Conservation (phyloP, 64 coral and sea anemone genomes). For the Anthopleura sola region DNA sequence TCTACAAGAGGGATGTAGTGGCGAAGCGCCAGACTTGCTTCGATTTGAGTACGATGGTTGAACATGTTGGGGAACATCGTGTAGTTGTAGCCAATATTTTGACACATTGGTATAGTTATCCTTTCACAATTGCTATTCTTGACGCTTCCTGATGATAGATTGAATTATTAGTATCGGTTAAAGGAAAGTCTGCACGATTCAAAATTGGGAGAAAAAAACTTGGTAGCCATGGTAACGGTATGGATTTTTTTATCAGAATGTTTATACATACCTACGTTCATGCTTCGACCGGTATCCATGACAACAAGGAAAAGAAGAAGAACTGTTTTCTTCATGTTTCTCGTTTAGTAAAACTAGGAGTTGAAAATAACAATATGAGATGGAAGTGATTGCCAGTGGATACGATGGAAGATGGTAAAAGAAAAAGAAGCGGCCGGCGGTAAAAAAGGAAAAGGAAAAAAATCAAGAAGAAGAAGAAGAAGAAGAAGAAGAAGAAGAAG, state of each 20-base stretch:
- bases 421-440: too few species aligned
- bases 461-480: too few species aligned
- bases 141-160: neutral
- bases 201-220: too few species aligned
- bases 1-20: conserved; percentile 48
- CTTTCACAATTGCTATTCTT: neutral
- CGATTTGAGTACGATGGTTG: conserved; percentile 32
- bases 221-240: neutral
- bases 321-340: neutral
- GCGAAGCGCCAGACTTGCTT: conserved; percentile 15
- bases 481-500: too few species aligned
- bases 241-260: neutral
- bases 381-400: too few species aligned
- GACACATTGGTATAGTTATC: conserved; percentile 54
- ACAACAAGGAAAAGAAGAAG: neutral
- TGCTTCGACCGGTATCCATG: neutral
- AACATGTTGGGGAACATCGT: conserved; percentile 61
- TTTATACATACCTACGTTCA: neutral
- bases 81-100: conserved; percentile 42
- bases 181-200: too few species aligned
- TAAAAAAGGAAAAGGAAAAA: too few species aligned
- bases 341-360: neutral
- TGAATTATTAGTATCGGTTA: neutral
- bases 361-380: neutral
- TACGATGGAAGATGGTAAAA: too few species aligned